phyloP scores from a whole-genome alignment of 2,113 vertebrate species.

The Sisor rabdophorus region DNA sequence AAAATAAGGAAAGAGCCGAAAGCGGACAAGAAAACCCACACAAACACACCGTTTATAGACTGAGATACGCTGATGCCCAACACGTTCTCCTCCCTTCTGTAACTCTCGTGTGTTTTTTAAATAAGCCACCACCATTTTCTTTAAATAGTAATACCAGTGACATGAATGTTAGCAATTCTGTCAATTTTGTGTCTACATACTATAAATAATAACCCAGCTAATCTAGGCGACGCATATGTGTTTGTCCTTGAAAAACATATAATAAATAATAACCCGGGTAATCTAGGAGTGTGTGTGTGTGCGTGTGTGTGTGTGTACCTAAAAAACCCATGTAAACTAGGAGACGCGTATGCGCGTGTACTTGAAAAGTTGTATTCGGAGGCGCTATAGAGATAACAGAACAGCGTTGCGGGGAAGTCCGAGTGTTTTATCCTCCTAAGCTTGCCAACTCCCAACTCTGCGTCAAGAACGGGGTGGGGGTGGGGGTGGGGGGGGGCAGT shows the following conservation, averaged over 20 bases:
- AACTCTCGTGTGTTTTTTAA: slow-evolving; percentile 71
- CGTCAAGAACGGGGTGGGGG: slow-evolving; percentile 59
- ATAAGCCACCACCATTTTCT: slow-evolving; percentile 56
- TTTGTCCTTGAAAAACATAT: too few species aligned
- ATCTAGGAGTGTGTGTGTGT: slow-evolving; percentile 7
- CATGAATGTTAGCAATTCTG: background rate
- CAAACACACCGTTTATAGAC: slow-evolving; percentile 34
- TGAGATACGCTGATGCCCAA: slow-evolving; percentile 40
- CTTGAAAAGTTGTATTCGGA: slow-evolving; percentile 55
- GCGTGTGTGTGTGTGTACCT: slow-evolving; percentile 36
- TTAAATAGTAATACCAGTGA: too few species aligned
- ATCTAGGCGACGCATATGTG: slow-evolving; percentile 53
- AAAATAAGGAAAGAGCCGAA: slow-evolving; percentile 73
- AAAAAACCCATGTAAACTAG: slow-evolving; percentile 60
- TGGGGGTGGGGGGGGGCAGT: slow-evolving; percentile 62
- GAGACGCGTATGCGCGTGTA: slow-evolving; percentile 47
- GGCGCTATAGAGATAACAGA: slow-evolving; percentile 75
- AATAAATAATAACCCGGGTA: too few species aligned
- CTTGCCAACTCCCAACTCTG: slow-evolving; percentile 68
- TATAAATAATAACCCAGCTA: slow-evolving; percentile 56
- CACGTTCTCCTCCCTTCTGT: slow-evolving; percentile 3
- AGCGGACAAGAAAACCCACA: slow-evolving; percentile 41
- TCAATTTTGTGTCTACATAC: slow-evolving; percentile 41
- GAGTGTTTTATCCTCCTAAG: slow-evolving; percentile 75
- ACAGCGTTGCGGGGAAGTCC: slow-evolving; percentile 62